Base-by-base conservation (phyloP, 2,113 vertebrate species). In the Arvicanthis niloticus region DNA sequence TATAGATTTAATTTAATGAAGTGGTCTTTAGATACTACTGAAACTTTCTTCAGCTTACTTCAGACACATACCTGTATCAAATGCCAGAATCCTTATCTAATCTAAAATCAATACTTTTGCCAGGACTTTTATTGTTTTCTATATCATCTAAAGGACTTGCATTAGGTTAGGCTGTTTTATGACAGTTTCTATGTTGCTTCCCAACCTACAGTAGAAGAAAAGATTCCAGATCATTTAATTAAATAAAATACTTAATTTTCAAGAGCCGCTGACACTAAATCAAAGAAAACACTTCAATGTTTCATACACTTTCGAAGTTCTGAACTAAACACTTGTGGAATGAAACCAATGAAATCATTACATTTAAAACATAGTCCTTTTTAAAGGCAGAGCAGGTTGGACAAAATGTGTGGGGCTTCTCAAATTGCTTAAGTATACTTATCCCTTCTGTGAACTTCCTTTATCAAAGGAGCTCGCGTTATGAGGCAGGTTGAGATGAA, bases 371-470 rank as follows among this genome's bases (percentile, higher is more conserved):
- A 51, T 3, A 76, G 88, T 31, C 12, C 82, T 1, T 37, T 82
- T 90, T 92, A 56, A 12, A 91, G 40, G 5, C 16, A 48, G 13
- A 85, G 11, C 3, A 91, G 26, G 12, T 65, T 96, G n/a, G 45
- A 60, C 8, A 91, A 90, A 95, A 45, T 29, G 65, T 91, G 12
- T n/a, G 21, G 22, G 62, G 22, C 11, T 65, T 95, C 40, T 95
- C 51, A 86, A 84, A 84, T 93, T 92, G 82, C 91, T 68, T 77
- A 89, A 56, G 65, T 77, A 5, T 73, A 37, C 3, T 91, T 95
- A 95, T 91, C 40, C 29, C 82, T 93, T 78, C 68, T 78, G 45
- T 77, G 68, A 77, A 51, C 40, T 93, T 93, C 56, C 34, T 67
- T 88, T 82, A 91, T 88, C 58, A 45, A 11, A 24, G 62, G 31